Evolutionary conservation across 1,140 invertebrate species (phyloP), one percentile per base, ranked within the genome.

Genomic region (Prorops nasuta): DNA sequence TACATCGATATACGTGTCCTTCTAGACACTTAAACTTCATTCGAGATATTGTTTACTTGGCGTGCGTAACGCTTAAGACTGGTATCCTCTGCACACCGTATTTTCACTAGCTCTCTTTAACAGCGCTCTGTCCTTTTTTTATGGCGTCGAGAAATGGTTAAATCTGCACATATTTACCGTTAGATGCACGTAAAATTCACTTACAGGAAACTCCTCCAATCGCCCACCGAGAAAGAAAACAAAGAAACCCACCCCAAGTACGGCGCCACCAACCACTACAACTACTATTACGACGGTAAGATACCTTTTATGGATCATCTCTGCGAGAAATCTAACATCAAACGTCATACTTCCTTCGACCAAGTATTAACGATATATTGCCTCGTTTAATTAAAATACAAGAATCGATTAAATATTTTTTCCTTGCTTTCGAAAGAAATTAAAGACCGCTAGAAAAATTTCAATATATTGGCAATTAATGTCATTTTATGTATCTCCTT

Each of bases 121-220:
- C n/a, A n/a, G n/a, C n/a, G n/a, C n/a, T n/a, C n/a, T 42, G 39
- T 52, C 38, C 21, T 57, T 17, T 53, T 44, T 49, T 58, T 44
- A 45, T 39, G 36, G 53, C n/a, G n/a, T n/a, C n/a, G 44, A 59
- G 40, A 54, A 51, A 31, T 41, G 16, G 22, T 55, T 62, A 14
- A 56, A n/a, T n/a, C 44, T 62, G 56, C 58, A 66, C 51, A 32
- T 56, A 54, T 42, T 59, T 45, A 59, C 52, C 34, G 35, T 49
- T 58, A 58, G 67, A 65, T 60, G 65, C 61, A 69, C 57, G 36
- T 69, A 62, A 67, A 61, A 52, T 74, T 73, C 19, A 63, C 70
- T 75, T 77, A 42, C 71, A 77, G 75, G 74, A 32, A 74, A 70
- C 43, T 50, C 68, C 38, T 60, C 71, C n/a, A 76, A 67, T 64